Conservation (phyloP, 2,797 vertebrate genomes). For the Sebastiscus albofasciatus region DNA sequence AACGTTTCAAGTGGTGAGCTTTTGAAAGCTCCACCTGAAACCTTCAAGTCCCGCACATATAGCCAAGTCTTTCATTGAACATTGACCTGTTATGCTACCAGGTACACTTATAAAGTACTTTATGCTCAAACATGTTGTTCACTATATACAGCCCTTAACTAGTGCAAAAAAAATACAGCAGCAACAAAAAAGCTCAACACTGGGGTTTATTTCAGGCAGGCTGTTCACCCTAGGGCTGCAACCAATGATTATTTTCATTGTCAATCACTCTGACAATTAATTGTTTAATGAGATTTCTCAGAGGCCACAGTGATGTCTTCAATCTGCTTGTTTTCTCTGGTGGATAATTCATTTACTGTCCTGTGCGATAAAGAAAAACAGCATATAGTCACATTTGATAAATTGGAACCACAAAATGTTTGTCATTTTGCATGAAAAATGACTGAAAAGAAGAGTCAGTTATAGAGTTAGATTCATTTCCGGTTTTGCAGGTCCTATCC, state of each 20-base stretch:
- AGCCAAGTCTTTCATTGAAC: background rate
- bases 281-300: background rate
- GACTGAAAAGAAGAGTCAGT: background rate
- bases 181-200: no score
- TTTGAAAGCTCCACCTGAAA: background rate
- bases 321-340: background rate
- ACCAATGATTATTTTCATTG: background rate
- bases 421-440: background rate
- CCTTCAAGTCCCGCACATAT: background rate
- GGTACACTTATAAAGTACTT: background rate
- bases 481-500: no score
- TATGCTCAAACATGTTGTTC: background rate
- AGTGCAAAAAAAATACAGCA: background rate
- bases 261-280: background rate
- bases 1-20: background rate
- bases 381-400: background rate
- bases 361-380: background rate
- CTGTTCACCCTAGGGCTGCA: background rate
- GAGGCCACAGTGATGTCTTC: background rate
- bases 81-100: background rate
- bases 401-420: background rate
- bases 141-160: background rate
- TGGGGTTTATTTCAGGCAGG: background rate
- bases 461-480: background rate
- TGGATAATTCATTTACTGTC: background rate